Base-by-base conservation (phyloP, 1,140 invertebrate genomes). In the Ips typographus region DNA sequence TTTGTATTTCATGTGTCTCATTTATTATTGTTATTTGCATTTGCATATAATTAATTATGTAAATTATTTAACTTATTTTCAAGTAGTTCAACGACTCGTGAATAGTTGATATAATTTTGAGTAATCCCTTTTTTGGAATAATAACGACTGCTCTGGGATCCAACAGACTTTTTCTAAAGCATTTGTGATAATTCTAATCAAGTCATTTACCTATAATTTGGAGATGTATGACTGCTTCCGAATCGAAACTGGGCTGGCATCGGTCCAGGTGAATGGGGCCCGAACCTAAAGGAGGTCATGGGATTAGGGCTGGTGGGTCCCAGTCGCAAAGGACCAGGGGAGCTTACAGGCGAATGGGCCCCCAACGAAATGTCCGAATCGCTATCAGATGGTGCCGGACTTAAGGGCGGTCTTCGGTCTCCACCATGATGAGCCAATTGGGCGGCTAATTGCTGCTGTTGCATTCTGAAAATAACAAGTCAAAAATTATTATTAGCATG, bases 321-420 rank as follows among this genome's bases (percentile, higher is more conserved):
- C 70, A 79, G 78, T n/a, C 71, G 72, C 38, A 79, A 65, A 36
- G 77, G 77, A 56, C 75, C 76, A 1, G 79, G 78, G 38, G 80
- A 80, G 59, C 79, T 80, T 40, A 82, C 80, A 0, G 84, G 84
- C 8, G 84, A 84, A 69, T 85, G 84, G 1, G 84, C 83, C 42
- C 84, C 84, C 65, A 85, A 73, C 8, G 83, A 84, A 63, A 85
- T 84, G 71, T 84, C 83, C 57, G 83, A 84, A 68, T 85, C 84
- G 52, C 81, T 83, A 68, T 83, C 83, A 4, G 83, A 78, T 2
- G 80, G 71, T 7, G 76, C 74, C 38, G 78, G 78, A 68, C 77
- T 78, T 6, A 80, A 44, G 0, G 76, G 75, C 8, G 79, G 75
- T 57, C 73, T 73, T 51, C 76, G 63, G 7, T 63, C 68, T 5